Conservation (phyloP, 2,888 invertebrate species). For the Argyresthia goedartella region DNA sequence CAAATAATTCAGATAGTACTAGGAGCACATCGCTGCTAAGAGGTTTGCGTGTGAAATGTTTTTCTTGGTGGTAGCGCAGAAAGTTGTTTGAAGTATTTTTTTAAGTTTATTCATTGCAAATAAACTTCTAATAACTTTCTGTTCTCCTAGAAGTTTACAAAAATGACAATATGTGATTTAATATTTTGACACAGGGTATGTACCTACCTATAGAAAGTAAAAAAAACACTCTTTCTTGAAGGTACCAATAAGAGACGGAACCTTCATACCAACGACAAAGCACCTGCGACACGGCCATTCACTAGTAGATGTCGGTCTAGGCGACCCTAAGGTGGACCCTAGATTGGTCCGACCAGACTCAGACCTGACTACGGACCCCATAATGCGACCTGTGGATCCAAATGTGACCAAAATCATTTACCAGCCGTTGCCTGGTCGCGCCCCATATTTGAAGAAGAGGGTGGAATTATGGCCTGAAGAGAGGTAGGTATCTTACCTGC, state of each 20-base stretch:
- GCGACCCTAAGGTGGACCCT: constrained; percentile 28
- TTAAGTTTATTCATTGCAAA: too few species aligned
- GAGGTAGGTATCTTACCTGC: constrained; percentile 10
- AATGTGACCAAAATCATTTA: constrained; percentile 24
- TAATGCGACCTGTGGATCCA: constrained; percentile 29
- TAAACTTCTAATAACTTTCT: too few species aligned
- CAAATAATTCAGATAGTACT: too few species aligned
- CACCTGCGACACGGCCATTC: constrained; percentile 27
- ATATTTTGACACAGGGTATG: too few species aligned
- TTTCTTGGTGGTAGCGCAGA: too few species aligned
- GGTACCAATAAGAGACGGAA: constrained; percentile 21
- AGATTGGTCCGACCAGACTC: constrained; percentile 25
- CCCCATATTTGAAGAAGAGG: constrained; percentile 26
- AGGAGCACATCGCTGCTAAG: too few species aligned
- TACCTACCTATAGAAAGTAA: constrained; percentile 6
- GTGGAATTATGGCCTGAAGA: constrained; percentile 23
- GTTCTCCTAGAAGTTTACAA: too few species aligned
- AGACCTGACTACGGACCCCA: constrained; percentile 23
- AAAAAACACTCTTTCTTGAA: background rate
- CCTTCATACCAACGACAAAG: constrained; percentile 17
- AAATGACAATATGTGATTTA: too few species aligned
- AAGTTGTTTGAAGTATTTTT: too few species aligned
- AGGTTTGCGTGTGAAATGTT: too few species aligned
- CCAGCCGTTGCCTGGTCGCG: constrained; percentile 30
- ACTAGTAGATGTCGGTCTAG: constrained; percentile 28